phyloP scores from a whole-genome alignment of 1,140 invertebrate species.

The Harpegnathos saltator region DNA sequence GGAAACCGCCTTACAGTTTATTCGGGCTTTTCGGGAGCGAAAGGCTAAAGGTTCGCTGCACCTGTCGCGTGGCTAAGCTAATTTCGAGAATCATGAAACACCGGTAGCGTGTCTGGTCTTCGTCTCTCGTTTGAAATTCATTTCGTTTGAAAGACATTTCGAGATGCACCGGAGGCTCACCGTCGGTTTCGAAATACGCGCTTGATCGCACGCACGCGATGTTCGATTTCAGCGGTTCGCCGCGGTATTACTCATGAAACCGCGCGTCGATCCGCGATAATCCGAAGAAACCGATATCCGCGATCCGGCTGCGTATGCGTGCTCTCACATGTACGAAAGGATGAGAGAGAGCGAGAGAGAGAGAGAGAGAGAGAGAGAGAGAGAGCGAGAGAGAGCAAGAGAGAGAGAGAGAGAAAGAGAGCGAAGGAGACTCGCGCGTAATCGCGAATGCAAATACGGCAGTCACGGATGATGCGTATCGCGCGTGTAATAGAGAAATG shows the following conservation, averaged over 20 bases:
- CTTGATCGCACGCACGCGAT: neutral
- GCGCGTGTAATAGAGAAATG: conserved; percentile 51
- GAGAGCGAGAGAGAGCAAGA: no score
- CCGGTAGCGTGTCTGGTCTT: no score
- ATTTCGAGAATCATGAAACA: neutral
- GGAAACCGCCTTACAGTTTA: no score
- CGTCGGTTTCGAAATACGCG: conserved; percentile 24
- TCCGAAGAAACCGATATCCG: conserved; percentile 25
- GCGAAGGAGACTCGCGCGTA: conserved; percentile 7
- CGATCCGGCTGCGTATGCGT: neutral
- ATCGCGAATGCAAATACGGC: conserved; percentile 52
- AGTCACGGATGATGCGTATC: conserved; percentile 40
- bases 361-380: no score
- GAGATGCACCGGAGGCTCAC: neutral
- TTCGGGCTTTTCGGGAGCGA: no score
- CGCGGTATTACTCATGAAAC: conserved; percentile 34
- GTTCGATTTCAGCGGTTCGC: neutral
- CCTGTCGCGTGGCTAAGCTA: conserved; percentile 28
- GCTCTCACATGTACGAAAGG: no score
- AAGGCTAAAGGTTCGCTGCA: no score
- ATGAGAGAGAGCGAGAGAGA: no score
- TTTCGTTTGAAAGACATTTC: no score
- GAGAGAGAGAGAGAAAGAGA: no score
- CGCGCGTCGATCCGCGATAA: conserved; percentile 39
- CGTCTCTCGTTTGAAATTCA: conserved; percentile 31